Conservation (phyloP, 2,888 invertebrate genomes). For the Brachyptera putata region DNA sequence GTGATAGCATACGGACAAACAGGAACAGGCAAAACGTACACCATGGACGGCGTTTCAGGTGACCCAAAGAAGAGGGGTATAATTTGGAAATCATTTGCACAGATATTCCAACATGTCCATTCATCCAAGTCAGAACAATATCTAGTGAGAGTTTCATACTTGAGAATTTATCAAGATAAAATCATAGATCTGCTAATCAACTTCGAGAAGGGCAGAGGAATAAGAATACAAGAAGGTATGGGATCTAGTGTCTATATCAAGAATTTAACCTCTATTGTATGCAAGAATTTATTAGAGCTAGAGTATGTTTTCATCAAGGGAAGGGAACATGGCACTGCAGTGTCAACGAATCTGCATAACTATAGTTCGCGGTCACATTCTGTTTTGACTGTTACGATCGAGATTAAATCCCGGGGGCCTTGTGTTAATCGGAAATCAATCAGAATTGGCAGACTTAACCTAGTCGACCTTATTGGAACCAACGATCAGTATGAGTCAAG, state of each 20-base stretch:
- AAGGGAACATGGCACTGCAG: constrained; percentile 48
- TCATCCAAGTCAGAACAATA: constrained; percentile 52
- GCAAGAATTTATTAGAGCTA: constrained; percentile 55
- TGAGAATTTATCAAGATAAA: constrained; percentile 55
- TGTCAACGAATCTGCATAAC: constrained; percentile 59
- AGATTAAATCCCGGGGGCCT: constrained; percentile 40
- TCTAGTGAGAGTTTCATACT: constrained; percentile 56
- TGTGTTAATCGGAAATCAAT: constrained; percentile 53
- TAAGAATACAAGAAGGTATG: constrained; percentile 53
- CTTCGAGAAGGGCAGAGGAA: constrained; percentile 49
- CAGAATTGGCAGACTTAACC: too few species aligned
- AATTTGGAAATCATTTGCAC: constrained; percentile 58
- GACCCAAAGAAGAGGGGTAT: constrained; percentile 60
- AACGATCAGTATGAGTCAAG: constrained; percentile 58
- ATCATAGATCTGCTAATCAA: constrained; percentile 53
- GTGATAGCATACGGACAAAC: constrained; percentile 78
- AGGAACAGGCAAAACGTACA: constrained; percentile 81
- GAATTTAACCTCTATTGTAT: constrained; percentile 53
- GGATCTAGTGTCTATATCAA: constrained; percentile 57
- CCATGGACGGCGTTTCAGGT: constrained; percentile 60
- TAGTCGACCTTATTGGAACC: constrained; percentile 60
- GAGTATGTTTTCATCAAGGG: constrained; percentile 57
- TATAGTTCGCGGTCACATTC: constrained; percentile 59
- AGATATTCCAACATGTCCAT: constrained; percentile 58
- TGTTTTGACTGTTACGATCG: constrained; percentile 59